Percentiles rank a stretch among this genome's conserved stretches.
These are phyloP conservation scores for Pampus argenteus DNA, from an alignment of 2,797 vertebrate species.

Conservation along the genomic window DNA sequence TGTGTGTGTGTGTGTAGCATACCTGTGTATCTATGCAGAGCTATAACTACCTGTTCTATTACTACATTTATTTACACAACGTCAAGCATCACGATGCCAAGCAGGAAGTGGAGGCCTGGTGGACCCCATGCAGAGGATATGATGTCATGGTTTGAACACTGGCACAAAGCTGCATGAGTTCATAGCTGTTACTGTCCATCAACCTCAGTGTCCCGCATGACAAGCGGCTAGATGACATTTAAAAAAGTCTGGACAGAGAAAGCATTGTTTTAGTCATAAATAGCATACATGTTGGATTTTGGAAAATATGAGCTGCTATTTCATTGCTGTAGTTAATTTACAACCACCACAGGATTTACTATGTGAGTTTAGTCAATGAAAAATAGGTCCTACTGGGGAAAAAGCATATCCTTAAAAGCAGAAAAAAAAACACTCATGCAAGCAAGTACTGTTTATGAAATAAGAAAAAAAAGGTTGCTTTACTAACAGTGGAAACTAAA, in stretches of 20 bases:
- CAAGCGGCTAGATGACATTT: constrained; percentile 57
- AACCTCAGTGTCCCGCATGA: constrained; percentile 53
- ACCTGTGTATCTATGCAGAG: constrained; percentile 2
- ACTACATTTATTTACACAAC: constrained; percentile 72
- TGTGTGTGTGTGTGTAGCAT: constrained; percentile 6
- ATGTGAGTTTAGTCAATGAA: constrained; percentile 46
- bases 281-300: constrained; percentile 45
- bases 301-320: constrained; percentile 71
- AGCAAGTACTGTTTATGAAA: background rate
- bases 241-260: constrained; percentile 63
- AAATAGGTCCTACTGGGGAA: constrained; percentile 23
- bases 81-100: constrained; percentile 59
- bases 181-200: constrained; percentile 68
- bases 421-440: background rate
- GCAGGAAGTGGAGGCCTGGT: constrained; percentile 63
- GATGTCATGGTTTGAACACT: constrained; percentile 66
- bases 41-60: constrained; percentile 59
- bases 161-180: constrained; percentile 49
- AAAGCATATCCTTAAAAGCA: constrained; percentile 1
- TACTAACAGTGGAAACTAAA: constrained; percentile 12
- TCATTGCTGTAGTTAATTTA: constrained; percentile 58
- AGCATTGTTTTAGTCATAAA: constrained; percentile 68
- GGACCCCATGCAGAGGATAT: constrained; percentile 64
- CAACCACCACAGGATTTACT: constrained; percentile 55
- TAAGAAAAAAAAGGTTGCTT: background rate